These are phyloP conservation scores for Galemys pyrenaicus DNA, from an alignment of 2,113 vertebrate genomes.

Conservation along the genomic window DNA sequence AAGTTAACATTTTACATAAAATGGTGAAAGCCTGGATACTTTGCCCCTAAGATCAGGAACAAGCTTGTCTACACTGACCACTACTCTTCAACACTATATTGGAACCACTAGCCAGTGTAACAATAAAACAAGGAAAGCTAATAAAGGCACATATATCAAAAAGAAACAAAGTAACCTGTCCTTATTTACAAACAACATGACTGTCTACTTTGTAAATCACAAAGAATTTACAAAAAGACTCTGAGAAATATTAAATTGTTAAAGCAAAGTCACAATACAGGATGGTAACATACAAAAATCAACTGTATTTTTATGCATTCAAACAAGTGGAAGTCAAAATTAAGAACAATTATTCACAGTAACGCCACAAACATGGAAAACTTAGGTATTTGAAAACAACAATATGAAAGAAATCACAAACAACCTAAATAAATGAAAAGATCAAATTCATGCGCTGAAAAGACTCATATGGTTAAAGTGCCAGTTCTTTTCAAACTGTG, in stretches of 20 bases:
- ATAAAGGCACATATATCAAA: not conserved
- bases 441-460: not conserved
- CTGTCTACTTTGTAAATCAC: not conserved
- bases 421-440: not conserved
- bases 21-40: not conserved
- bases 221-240: not conserved
- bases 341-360: not conserved
- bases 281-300: not conserved
- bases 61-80: not conserved
- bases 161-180: not conserved
- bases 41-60: not conserved
- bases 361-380: not conserved
- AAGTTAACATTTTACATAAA: not conserved
- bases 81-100: not conserved
- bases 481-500: not conserved
- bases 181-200: not conserved
- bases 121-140: not conserved
- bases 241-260: not conserved
- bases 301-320: not conserved
- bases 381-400: not conserved
- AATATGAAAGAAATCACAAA: slow-evolving; percentile 16
- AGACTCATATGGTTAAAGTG: not conserved
- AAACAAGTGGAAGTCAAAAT: slow-evolving; percentile 22
- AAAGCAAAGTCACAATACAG: not conserved
- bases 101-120: not conserved